Evolutionary conservation across 2,888 invertebrate species (phyloP).

Genomic region (Drosophila nr. medialis): DNA sequence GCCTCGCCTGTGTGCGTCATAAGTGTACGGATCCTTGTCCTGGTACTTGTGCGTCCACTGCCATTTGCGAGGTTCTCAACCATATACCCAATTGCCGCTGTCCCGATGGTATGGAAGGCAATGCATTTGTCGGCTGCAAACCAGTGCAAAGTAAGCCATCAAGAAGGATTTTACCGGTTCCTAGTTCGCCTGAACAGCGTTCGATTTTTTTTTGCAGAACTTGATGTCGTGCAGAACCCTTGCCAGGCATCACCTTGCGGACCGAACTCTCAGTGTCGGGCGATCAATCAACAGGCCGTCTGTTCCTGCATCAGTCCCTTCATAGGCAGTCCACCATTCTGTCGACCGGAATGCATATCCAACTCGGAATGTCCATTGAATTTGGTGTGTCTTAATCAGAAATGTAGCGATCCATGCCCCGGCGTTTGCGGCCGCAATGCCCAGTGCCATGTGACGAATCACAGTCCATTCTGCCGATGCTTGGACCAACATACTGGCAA

Average conservation of each 20-base stretch:
- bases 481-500: slow-evolving; percentile 88
- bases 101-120: slow-evolving; percentile 87
- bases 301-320: slow-evolving; percentile 89
- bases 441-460: slow-evolving; percentile 91
- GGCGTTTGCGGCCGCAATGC: slow-evolving; percentile 90
- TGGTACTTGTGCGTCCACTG: slow-evolving; percentile 89
- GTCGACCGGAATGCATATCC: slow-evolving; percentile 90
- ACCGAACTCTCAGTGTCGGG: slow-evolving; percentile 91
- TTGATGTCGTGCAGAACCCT: slow-evolving; percentile 72
- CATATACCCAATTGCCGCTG: slow-evolving; percentile 90
- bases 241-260: slow-evolving; percentile 92
- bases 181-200: not conserved
- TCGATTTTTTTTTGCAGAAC: slow-evolving; percentile 64
- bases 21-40: slow-evolving; percentile 90
- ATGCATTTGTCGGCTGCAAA: slow-evolving; percentile 89
- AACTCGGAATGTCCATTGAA: no score
- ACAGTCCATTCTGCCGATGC: slow-evolving; percentile 90
- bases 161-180: not conserved
- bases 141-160: slow-evolving; percentile 85
- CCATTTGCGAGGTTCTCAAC: slow-evolving; percentile 90
- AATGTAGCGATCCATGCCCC: no score
- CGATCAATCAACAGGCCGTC: slow-evolving; percentile 89
- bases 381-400: no score
- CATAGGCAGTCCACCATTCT: slow-evolving; percentile 88
- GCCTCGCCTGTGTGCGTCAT: slow-evolving; percentile 89